phyloP scores from a whole-genome alignment of 2,888 invertebrate genomes.

The Hoplodrina ambigua region DNA sequence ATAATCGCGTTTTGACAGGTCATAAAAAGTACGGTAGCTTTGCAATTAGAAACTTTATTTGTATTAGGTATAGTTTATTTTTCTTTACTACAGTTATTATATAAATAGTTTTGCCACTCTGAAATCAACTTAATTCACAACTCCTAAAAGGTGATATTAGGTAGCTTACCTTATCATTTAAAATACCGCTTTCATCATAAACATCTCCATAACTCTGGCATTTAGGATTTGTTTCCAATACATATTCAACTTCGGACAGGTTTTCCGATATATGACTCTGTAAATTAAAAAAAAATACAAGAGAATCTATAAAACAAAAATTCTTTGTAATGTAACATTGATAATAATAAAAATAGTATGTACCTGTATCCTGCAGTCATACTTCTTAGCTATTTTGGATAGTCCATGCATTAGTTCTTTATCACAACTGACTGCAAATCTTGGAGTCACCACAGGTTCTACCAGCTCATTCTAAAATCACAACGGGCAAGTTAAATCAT shows the following conservation, averaged over 20 bases:
- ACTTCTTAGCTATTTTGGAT: slow-evolving; percentile 92
- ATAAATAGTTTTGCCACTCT: neutral
- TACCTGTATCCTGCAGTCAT: slow-evolving; percentile 94
- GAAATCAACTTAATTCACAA: neutral
- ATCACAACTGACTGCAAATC: slow-evolving; percentile 95
- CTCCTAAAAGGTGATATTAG: neutral
- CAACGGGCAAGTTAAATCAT: neutral
- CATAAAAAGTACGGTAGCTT: no score
- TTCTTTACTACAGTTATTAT: neutral
- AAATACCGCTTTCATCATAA: slow-evolving; percentile 93
- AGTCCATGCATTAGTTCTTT: slow-evolving; percentile 92
- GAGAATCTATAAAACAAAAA: neutral
- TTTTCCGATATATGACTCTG: slow-evolving; percentile 97
- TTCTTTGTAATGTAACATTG: no score
- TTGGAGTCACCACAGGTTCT: slow-evolving; percentile 95
- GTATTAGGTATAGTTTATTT: neutral
- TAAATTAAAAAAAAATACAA: slow-evolving; percentile 4
- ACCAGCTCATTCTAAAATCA: slow-evolving; percentile 92
- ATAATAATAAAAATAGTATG: no score
- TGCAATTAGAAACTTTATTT: neutral
- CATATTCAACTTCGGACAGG: slow-evolving; percentile 92
- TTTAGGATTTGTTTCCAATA: slow-evolving; percentile 90
- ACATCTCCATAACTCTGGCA: slow-evolving; percentile 93
- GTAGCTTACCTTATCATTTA: slow-evolving; percentile 93
- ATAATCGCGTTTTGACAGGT: no score